A percentile compares a stretch with the other conserved stretches of the same genome.
Evolutionary conservation across 2,888 invertebrate species (phyloP).

Genomic region (Aspidiotus destructor): DNA sequence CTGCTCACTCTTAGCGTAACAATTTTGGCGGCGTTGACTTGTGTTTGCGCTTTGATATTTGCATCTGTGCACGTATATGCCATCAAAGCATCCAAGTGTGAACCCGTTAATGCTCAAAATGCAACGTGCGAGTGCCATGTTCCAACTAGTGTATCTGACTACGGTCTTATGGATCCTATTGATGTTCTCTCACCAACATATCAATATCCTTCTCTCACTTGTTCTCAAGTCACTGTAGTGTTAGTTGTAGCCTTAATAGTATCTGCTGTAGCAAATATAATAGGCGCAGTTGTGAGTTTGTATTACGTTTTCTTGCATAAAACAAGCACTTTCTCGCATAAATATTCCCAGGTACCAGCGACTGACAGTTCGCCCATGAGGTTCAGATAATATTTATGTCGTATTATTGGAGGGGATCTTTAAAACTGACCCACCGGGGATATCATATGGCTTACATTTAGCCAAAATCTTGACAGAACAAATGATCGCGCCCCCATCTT

Average conservation of each 20-base stretch:
- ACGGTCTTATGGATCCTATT: conserved; percentile 34
- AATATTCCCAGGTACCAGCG: neutral
- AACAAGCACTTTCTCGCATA: neutral
- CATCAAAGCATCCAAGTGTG: conserved; percentile 43
- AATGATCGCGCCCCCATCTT: too few species aligned
- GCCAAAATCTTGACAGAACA: too few species aligned
- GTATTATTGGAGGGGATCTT: neutral
- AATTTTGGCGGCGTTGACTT: conserved; percentile 42
- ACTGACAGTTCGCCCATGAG: neutral
- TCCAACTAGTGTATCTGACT: conserved; percentile 33
- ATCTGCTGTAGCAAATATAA: conserved; percentile 42
- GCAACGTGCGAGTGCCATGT: conserved; percentile 43
- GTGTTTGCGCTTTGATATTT: conserved; percentile 43
- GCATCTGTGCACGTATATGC: conserved; percentile 43
- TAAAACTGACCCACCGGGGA: neutral
- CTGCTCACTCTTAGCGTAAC: conserved; percentile 43
- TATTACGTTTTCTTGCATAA: conserved; percentile 45
- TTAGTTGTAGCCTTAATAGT: conserved; percentile 43
- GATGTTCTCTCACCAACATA: conserved; percentile 35
- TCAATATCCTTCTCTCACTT: conserved; percentile 45
- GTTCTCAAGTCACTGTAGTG: conserved; percentile 41
- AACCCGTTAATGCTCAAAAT: conserved; percentile 42
- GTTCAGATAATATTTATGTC: neutral
- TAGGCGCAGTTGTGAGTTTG: conserved; percentile 42
- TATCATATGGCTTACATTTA: too few species aligned